phyloP scores from a whole-genome alignment of 2,797 vertebrate genomes.

The Sternarchorhynchus goeldii region DNA sequence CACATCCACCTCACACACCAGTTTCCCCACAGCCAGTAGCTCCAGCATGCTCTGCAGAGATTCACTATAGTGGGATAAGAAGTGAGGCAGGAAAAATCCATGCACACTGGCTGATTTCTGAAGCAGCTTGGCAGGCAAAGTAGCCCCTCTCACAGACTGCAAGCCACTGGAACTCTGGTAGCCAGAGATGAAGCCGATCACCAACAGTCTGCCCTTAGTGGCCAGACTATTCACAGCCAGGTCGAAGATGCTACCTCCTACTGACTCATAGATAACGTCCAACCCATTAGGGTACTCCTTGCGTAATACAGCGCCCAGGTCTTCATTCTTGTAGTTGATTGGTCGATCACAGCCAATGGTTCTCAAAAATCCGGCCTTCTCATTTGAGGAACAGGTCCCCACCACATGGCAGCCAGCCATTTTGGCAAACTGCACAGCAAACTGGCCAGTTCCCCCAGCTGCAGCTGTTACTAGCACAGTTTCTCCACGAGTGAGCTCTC shows the following conservation, averaged over 20 bases:
- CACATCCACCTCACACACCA: conserved; percentile 86
- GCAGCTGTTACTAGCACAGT: conserved; percentile 90
- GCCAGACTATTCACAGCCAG: conserved; percentile 82
- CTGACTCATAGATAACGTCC: conserved; percentile 87
- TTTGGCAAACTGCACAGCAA: conserved; percentile 90
- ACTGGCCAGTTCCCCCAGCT: conserved; percentile 91
- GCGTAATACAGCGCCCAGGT: conserved; percentile 75
- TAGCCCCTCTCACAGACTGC: conserved; percentile 71
- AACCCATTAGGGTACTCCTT: conserved; percentile 82
- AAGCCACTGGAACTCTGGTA: conserved; percentile 85
- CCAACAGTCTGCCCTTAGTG: conserved; percentile 80
- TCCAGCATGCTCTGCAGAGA: conserved; percentile 81
- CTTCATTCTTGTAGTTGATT: conserved; percentile 85
- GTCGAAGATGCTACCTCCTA: conserved; percentile 86
- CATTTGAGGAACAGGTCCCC: conserved; percentile 88
- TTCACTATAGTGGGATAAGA: conserved; percentile 77
- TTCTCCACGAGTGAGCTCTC: conserved; percentile 80
- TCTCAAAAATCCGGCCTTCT: conserved; percentile 87
- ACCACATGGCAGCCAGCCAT: conserved; percentile 87
- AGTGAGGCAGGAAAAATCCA: conserved; percentile 91
- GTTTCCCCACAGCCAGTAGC: conserved; percentile 78
- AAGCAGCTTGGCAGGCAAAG: conserved; percentile 84
- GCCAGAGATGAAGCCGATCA: conserved; percentile 90
- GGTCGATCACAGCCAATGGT: conserved; percentile 86
- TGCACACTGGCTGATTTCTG: conserved; percentile 86